Conservation (phyloP, 2,797 vertebrate genomes). For the Tachyglossus aculeatus region DNA sequence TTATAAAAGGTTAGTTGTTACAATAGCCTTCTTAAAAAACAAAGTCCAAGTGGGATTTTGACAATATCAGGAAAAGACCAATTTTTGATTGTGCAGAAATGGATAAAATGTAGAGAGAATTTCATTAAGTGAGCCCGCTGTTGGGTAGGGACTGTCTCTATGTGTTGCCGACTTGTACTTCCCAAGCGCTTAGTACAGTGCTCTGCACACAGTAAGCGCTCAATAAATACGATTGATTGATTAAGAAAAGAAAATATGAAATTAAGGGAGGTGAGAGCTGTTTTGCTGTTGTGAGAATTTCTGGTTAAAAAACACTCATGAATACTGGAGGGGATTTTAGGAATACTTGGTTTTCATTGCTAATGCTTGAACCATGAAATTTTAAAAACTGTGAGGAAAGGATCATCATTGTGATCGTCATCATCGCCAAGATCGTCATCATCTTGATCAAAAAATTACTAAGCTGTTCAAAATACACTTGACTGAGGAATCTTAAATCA, state of each 20-base stretch:
- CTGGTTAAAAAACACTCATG: not conserved
- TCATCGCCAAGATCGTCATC: no score
- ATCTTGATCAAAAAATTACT: slow-evolving; percentile 9
- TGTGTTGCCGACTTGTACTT: no score
- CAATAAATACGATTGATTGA: no score
- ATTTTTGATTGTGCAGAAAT: fast-evolving
- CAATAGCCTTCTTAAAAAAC: fast-evolving
- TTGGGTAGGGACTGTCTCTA: no score
- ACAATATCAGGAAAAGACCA: not conserved
- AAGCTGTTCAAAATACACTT: not conserved
- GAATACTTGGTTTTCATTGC: not conserved
- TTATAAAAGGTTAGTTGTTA: not conserved
- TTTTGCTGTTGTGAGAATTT: not conserved
- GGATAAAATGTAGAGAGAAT: not conserved
- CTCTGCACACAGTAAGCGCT: no score
- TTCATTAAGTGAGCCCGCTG: no score
- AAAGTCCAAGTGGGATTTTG: not conserved
- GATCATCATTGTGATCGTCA: no score
- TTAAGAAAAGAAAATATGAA: not conserved
- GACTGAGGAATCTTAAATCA: slow-evolving; percentile 17
- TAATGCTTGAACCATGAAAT: slow-evolving; percentile 1
- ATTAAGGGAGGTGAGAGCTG: not conserved
- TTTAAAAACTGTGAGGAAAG: slow-evolving; percentile 18
- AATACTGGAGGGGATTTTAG: not conserved
- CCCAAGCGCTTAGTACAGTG: no score